Evolutionary conservation across 1,140 invertebrate species (phyloP), one percentile per base, ranked within the genome.

Genomic region (Bilobella aurantiaca): DNA sequence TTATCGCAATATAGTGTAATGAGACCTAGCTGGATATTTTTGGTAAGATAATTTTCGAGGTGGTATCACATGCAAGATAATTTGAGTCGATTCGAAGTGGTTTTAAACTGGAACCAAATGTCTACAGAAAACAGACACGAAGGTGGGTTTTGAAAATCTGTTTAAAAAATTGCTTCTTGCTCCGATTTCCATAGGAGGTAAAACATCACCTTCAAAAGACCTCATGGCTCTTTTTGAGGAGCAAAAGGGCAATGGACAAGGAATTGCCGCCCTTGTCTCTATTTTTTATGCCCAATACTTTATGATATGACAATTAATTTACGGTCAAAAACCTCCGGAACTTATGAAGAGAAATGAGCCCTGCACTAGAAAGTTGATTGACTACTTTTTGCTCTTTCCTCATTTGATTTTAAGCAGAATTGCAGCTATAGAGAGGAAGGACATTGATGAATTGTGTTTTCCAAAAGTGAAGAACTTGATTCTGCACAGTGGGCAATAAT

Each of bases 281-380:
- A 53, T 8, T 53, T 53, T 53, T 23, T 53, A 12, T 12, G 8
- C 34, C 18, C 34, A 42, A 42, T 42, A 42, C 18, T 53, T 53
- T 53, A 53, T 53, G 49, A 53, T 53, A 53, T 53, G 49, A 53
- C 49, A 53, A 53, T 53, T 53, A 53, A 53, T 53, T 53, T 53
- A 16, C 49, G 8, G 14, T 53, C 49, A 23, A 53, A 53, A 18
- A 53, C 25, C 25, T 14, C 49, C 12, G 5, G 49, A 53, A 53
- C 12, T 8, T 8, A 42, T 8, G 34, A 42, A 42, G 18, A 42
- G 34, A 12, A 42, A 12, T 18, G 8, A 5, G 3, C 23, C 12
- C 14, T 18, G 25, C 14, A 53, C 49, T 53, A 14, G 49, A 53
- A 23, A 18, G 49, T 12, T n/a, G 37, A n/a, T n/a, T n/a, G n/a